A percentile compares a stretch with the other conserved stretches of the same genome.
Evolutionary conservation across 2,797 vertebrate genomes (phyloP).

Genomic region (Todus mexicanus): DNA sequence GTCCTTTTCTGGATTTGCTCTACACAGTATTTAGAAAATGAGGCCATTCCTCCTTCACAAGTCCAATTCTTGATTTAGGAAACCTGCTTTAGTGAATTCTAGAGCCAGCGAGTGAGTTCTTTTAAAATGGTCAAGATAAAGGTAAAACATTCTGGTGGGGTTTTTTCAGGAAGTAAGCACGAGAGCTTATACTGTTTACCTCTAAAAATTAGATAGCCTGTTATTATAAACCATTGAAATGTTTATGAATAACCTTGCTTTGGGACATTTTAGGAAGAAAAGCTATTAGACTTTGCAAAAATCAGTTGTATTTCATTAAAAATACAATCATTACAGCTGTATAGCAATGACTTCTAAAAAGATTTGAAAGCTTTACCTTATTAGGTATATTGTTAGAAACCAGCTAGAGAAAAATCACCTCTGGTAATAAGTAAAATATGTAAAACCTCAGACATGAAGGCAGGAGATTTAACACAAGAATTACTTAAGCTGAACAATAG

Average conservation of each 20-base stretch:
- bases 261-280: constrained; percentile 47
- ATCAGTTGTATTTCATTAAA: constrained; percentile 42
- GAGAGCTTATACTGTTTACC: background rate
- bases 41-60: background rate
- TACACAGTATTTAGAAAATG: background rate
- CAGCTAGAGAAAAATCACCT: constrained; percentile 20
- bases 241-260: constrained; percentile 48
- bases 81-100: background rate
- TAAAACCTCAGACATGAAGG: constrained; percentile 49
- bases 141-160: background rate
- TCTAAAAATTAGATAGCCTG: constrained; percentile 28
- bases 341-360: constrained; percentile 43
- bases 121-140: background rate
- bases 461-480: constrained; percentile 48
- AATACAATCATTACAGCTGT: constrained; percentile 33
- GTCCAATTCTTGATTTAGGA: background rate
- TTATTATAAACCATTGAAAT: constrained; percentile 16
- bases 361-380: constrained; percentile 34
- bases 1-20: background rate
- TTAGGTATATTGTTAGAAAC: constrained; percentile 41
- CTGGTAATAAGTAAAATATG: constrained; percentile 41
- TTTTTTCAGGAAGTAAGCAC: background rate
- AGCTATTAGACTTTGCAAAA: constrained; percentile 24
- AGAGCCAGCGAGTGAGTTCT: background rate
- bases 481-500: constrained; percentile 24